Evolutionary conservation across 2,888 invertebrate genomes (phyloP).

Genomic region (Xestia rhomboidea): DNA sequence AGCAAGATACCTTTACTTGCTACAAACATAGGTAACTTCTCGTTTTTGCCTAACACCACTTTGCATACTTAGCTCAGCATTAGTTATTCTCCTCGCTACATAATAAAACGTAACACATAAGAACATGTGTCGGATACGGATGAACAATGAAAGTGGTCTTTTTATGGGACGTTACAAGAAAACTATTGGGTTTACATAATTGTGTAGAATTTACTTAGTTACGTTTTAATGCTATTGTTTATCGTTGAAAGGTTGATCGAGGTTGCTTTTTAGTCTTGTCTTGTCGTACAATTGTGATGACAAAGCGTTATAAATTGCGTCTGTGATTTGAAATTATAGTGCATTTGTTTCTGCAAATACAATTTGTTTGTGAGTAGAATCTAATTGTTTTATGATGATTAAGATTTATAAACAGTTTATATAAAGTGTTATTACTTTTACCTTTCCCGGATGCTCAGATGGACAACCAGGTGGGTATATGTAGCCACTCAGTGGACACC

Average conservation of each 20-base stretch:
- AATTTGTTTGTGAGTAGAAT: neutral
- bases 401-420: neutral
- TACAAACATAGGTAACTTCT: constrained; percentile 20
- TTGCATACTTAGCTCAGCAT: constrained; percentile 55
- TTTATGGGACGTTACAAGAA: constrained; percentile 55
- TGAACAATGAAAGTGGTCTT: constrained; percentile 67
- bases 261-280: constrained; percentile 34
- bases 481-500: neutral
- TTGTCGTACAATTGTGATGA: constrained; percentile 25
- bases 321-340: constrained; percentile 3
- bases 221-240: constrained; percentile 24
- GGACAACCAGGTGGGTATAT: neutral
- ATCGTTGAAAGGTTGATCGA: constrained; percentile 11
- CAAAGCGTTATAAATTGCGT: constrained; percentile 20
- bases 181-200: constrained; percentile 59
- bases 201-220: constrained; percentile 41
- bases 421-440: neutral
- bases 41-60: constrained; percentile 45
- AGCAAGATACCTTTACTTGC: neutral
- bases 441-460: neutral
- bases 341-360: neutral
- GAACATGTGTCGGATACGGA: constrained; percentile 67
- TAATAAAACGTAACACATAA: constrained; percentile 64
- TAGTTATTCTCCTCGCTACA: constrained; percentile 60
- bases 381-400: neutral